These are phyloP conservation scores for Harpagoxenus sublaevis DNA, from an alignment of 2,888 invertebrate species.

Conservation along the genomic window DNA sequence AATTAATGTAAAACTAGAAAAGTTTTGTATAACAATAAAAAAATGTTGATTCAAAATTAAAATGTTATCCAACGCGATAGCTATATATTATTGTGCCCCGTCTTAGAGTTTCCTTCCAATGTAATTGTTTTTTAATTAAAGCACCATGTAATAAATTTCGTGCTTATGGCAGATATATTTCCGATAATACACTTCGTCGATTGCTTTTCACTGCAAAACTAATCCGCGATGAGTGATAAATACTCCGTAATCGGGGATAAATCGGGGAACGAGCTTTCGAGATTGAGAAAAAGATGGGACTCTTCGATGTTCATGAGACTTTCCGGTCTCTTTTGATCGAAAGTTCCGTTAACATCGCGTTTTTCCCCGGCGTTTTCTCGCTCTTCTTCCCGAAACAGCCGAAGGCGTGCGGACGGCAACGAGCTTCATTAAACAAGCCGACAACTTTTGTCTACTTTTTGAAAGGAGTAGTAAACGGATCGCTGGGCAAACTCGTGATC, in stretches of 20 bases:
- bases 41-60: not conserved
- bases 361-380: not conserved
- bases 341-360: conserved; percentile 45
- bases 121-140: not conserved
- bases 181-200: not conserved
- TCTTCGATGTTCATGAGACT: conserved; percentile 34
- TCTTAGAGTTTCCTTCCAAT: not conserved
- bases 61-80: not conserved
- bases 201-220: not conserved
- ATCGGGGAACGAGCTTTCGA: not conserved
- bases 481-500: conserved; percentile 27
- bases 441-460: conserved; percentile 33
- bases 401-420: not conserved
- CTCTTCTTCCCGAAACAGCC: not conserved
- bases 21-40: not conserved
- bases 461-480: conserved; percentile 15
- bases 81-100: not conserved
- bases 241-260: not conserved
- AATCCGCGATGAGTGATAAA: conserved; percentile 6
- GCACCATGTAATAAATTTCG: not conserved
- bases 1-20: too few species aligned
- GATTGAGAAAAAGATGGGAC: not conserved
- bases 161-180: not conserved
- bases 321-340: conserved; percentile 34
- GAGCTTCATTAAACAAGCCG: conserved; percentile 42